Base-by-base conservation (phyloP, 2,888 invertebrate species). In the Tupiocoris notatus region DNA sequence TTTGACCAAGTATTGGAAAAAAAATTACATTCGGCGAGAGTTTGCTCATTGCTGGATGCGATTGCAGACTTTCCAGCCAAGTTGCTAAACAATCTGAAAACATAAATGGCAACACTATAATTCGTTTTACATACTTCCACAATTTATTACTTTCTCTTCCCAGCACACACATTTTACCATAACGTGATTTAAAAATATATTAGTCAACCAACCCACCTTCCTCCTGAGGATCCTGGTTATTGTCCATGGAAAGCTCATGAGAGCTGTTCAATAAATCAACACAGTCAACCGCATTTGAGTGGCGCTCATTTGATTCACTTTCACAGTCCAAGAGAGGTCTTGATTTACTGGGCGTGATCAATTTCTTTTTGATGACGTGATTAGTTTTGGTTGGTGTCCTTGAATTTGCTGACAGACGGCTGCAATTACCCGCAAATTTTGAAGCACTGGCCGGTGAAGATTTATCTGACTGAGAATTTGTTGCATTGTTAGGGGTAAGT, bases 21-120 rank as follows among this genome's bases (percentile, higher is more conserved):
- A 1, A 39, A 1, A 54, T 75, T 67, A 78, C 78, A 58, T 62
- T 61, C 18, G 71, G 20, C 3, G 75, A 25, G 12, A 73, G 25
- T 18, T 75, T 75, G 21, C 58, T 65, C 21, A 71, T 56, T 2
- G 71, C 78, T 17, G 78, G 78, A 61, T 78, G 78, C 24, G 75
- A 61, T 9, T 63, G 21, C 75, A 78, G 68, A 71, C 75, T 77
- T 12, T 76, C 67, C 17, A 78, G 58, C 78, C 78, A 78, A 1
- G 71, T 67, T 17, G 20, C 59, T 12, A 78, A 16, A 25, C 78
- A 75, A 3, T 66, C 78, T 76, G 62, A 57, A 75, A 68, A n/a
- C n/a, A n/a, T n/a, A n/a, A n/a, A n/a, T n/a, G n/a, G n/a, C n/a
- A n/a, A n/a, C n/a, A n/a, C n/a, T n/a, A n/a, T n/a, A n/a, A n/a